Evolutionary conservation across 2,113 vertebrate genomes (phyloP).

Genomic region (Megaceryle torquata): DNA sequence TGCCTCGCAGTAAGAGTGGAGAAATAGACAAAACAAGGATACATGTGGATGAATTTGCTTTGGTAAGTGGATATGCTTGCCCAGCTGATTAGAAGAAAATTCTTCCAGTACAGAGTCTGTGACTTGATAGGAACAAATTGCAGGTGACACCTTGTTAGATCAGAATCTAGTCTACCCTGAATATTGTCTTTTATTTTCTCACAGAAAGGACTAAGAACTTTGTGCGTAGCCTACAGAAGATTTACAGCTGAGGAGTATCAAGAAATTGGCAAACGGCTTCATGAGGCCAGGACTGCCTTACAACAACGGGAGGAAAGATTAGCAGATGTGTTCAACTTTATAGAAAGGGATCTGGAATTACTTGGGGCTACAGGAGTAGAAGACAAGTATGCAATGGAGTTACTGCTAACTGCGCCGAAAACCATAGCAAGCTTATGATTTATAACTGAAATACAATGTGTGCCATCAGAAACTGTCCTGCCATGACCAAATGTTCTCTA

Average conservation of each 20-base stretch:
- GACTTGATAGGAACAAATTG: neutral
- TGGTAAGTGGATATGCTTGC: conserved; percentile 78
- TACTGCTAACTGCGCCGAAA: neutral
- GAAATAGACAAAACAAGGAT: conserved; percentile 93
- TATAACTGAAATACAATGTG: neutral
- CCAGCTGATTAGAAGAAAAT: neutral
- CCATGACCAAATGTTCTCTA: neutral
- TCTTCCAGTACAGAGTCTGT: neutral
- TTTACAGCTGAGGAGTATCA: conserved; percentile 88
- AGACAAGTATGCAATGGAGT: conserved; percentile 84
- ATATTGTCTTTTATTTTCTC: neutral
- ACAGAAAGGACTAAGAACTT: conserved; percentile 94
- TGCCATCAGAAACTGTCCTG: neutral
- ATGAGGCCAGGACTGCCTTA: conserved; percentile 89
- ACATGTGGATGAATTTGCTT: conserved; percentile 96
- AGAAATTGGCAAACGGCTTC: conserved; percentile 82
- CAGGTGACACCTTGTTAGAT: neutral
- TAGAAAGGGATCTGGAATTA: conserved; percentile 90
- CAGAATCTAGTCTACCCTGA: neutral
- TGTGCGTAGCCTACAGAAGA: conserved; percentile 89
- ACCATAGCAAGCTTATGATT: neutral
- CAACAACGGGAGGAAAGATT: conserved; percentile 90
- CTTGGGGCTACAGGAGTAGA: conserved; percentile 97
- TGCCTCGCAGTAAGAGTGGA: conserved; percentile 85
- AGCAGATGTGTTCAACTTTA: conserved; percentile 84